Conservation (phyloP, 2,113 vertebrate genomes). For the Spea bombifrons region DNA sequence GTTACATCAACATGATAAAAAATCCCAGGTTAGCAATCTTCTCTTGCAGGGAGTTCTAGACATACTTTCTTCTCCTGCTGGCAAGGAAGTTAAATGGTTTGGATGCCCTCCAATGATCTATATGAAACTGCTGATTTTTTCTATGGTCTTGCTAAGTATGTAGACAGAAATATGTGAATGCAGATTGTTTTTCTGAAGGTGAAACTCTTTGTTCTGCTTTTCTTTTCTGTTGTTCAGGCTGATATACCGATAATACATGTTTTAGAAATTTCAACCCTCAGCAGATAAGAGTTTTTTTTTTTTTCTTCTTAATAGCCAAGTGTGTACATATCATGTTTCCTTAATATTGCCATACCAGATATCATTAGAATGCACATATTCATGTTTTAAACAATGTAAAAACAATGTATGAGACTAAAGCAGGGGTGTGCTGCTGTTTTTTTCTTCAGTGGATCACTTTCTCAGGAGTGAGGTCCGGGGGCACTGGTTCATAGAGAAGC, state of each 20-base stretch:
- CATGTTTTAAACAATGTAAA: no score
- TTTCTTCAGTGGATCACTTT: no score
- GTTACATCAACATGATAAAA: conserved; percentile 21
- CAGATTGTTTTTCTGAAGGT: conserved; percentile 58
- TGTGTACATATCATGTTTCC: no score
- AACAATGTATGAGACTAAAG: no score
- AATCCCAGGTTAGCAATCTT: conserved; percentile 43
- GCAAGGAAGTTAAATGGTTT: conserved; percentile 56
- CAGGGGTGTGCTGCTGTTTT: no score
- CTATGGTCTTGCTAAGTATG: conserved; percentile 44
- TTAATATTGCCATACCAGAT: no score
- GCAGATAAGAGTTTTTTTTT: no score
- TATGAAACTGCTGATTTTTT: conserved; percentile 55
- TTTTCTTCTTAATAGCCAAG: no score
- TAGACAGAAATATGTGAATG: conserved; percentile 52
- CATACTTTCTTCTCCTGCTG: conserved; percentile 48
- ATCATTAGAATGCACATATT: no score
- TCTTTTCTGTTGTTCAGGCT: conserved; percentile 21
- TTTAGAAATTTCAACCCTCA: background rate
- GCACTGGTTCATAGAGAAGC: no score
- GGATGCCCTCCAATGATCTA: conserved; percentile 61
- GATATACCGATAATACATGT: background rate
- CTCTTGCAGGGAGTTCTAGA: conserved; percentile 28
- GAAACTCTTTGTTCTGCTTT: conserved; percentile 51
- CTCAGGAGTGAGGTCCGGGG: no score